phyloP scores from a whole-genome alignment of 2,888 invertebrate species.

The Cephus nigrinus region DNA sequence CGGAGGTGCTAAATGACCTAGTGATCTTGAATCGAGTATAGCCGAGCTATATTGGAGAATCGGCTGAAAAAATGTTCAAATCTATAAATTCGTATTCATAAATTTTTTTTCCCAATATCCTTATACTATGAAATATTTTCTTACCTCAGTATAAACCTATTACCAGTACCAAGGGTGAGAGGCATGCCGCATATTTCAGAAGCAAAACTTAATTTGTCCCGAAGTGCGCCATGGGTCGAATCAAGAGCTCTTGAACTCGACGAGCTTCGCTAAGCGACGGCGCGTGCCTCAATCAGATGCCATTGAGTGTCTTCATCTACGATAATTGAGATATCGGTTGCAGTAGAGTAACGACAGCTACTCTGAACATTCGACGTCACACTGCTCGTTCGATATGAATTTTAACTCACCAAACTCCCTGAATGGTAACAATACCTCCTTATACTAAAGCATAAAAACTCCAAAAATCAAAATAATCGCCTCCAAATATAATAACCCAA shows the following conservation, averaged over 20 bases:
- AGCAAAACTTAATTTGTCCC: slow-evolving; percentile 61
- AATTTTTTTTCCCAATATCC: not conserved
- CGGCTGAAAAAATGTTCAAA: not conserved
- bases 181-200: slow-evolving; percentile 45
- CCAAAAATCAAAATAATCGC: not conserved
- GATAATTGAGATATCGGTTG: slow-evolving; percentile 8
- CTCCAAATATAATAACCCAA: not conserved
- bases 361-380: not conserved
- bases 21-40: not conserved
- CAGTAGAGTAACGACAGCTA: not conserved
- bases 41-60: not conserved
- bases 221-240: slow-evolving; percentile 59
- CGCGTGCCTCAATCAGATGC: slow-evolving; percentile 46
- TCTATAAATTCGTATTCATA: not conserved
- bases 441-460: not conserved
- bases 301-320: slow-evolving; percentile 7
- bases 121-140: not conserved
- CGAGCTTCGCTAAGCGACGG: slow-evolving; percentile 44
- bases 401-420: not conserved
- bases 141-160: not conserved
- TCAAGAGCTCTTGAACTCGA: slow-evolving; percentile 56
- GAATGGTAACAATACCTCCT: not conserved
- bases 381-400: not conserved
- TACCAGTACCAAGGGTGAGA: not conserved
- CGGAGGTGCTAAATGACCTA: not conserved